Evolutionary conservation across 30 jellyfish, hydroid and myxozoan genomes (phyloP).

Genomic region (Cassiopea andromeda): DNA sequence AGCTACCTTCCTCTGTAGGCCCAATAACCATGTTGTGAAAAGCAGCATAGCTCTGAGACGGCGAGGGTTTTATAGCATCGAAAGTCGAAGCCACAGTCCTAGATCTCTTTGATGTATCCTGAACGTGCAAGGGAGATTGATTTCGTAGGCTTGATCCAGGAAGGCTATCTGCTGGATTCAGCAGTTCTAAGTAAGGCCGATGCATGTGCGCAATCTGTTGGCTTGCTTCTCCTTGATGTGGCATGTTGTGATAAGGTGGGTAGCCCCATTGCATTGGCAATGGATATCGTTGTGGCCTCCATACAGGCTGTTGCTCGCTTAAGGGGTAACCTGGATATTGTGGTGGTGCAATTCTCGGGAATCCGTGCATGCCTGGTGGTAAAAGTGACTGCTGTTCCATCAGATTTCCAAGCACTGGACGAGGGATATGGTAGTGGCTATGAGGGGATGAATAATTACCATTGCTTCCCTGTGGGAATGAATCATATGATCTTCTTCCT

Average conservation of each 20-base stretch:
- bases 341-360: slow-evolving; percentile 25
- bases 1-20: slow-evolving; percentile 10
- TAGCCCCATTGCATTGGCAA: slow-evolving; percentile 26
- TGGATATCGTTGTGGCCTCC: slow-evolving; percentile 55
- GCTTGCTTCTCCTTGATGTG: slow-evolving; percentile 19
- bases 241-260: slow-evolving; percentile 28
- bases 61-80: slow-evolving; percentile 39
- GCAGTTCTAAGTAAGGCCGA: slow-evolving; percentile 23
- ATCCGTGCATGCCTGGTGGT: slow-evolving; percentile 31
- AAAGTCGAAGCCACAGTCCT: slow-evolving; percentile 6
- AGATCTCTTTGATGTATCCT: slow-evolving; percentile 3
- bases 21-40: slow-evolving; percentile 75
- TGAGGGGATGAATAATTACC: slow-evolving; percentile 21
- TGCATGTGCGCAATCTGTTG: slow-evolving; percentile 23
- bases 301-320: slow-evolving; percentile 15
- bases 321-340: slow-evolving; percentile 39
- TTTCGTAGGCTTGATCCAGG: neutral
- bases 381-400: slow-evolving; percentile 24
- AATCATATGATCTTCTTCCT: slow-evolving; percentile 22
- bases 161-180: neutral
- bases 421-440: slow-evolving; percentile 31
- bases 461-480: slow-evolving; percentile 1
- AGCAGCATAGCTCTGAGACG: slow-evolving; percentile 68
- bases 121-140: neutral
- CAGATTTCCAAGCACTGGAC: slow-evolving; percentile 28